Evolutionary conservation across 2,888 invertebrate species (phyloP), one percentile per base, ranked within the genome.

Genomic region (Melanophora roralis): DNA sequence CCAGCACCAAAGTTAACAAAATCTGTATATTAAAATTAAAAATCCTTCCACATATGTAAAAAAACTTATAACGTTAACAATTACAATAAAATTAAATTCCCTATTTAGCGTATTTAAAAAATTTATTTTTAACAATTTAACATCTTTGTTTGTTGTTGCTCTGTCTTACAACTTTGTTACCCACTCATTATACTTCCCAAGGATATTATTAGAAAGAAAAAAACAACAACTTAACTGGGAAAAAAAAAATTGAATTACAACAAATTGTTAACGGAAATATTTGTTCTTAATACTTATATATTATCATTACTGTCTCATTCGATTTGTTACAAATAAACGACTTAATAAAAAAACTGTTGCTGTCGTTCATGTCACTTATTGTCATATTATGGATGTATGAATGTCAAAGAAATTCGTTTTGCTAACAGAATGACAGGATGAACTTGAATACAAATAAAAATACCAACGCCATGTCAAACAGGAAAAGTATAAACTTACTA

Each of bases 281-380:
- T 74, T 74, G 67, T 74, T 74, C 67, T 74, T n/a, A n/a, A n/a
- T n/a, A n/a, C n/a, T n/a, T n/a, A n/a, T n/a, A 34, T 45, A 36
- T 51, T 6, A 74, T 60, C 67, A 74, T 67, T 60, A 74, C 59
- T n/a, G 40, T 74, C 51, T 14, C 74, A 67, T 74, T 67, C 51
- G 51, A 67, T 51, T 74, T 67, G 67, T 27, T 49, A 14, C 21
- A 59, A 74, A 74, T 53, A 72, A 27, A 27, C 27, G 6, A 5
- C 27, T 27, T 6, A 27, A 27, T 27, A 27, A 27, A 27, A 55
- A 34, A 51, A 14, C 27, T 32, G 34, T 23, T 14, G 36, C 11
- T 62, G 21, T 62, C 21, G 9, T 32, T 27, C 27, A 27, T 6
- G 27, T 27, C 27, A 27, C 6, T 27, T 27, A 27, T 27, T 27